These are phyloP conservation scores for Ochotona princeps DNA, from an alignment of 2,113 vertebrate species.

Conservation along the genomic window DNA sequence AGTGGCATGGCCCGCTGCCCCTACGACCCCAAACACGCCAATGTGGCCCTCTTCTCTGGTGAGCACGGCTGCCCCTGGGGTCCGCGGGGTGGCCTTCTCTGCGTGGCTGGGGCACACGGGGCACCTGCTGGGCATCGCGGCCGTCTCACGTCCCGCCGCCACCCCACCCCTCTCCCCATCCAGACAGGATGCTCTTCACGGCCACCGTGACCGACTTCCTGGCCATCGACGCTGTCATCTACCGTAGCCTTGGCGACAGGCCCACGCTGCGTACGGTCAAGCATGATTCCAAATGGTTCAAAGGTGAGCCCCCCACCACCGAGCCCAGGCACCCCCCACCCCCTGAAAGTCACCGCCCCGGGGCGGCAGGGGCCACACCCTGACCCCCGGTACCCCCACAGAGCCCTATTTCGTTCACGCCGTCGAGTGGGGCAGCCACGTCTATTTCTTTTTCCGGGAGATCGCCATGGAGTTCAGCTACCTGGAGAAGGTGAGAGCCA, in stretches of 20 bases:
- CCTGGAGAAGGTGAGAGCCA: constrained; percentile 93
- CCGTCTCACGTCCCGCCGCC: not conserved
- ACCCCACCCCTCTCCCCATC: not conserved
- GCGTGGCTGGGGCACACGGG: not conserved
- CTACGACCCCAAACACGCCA: constrained; percentile 97
- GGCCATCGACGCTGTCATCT: constrained; percentile 97
- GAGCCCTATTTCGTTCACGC: constrained; percentile 96
- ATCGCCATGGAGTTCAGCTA: constrained; percentile 99
- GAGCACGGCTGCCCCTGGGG: constrained; percentile 20
- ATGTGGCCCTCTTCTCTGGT: constrained; percentile 97
- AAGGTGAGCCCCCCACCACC: constrained; percentile 87
- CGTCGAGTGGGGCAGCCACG: constrained; percentile 95
- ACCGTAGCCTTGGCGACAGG: constrained; percentile 95
- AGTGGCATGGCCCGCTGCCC: constrained; percentile 98
- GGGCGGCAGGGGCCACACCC: not conserved
- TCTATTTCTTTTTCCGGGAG: constrained; percentile 99
- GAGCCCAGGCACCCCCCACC: no score
- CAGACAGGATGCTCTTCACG: constrained; percentile 97
- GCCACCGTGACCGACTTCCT: constrained; percentile 98
- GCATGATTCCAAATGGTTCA: constrained; percentile 98
- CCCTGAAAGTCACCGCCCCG: no score
- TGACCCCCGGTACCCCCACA: constrained; percentile 70
- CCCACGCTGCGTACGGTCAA: constrained; percentile 96
- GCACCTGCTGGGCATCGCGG: no score
- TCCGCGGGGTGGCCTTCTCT: not conserved